Evolutionary conservation across 1,140 invertebrate genomes (phyloP).

Genomic region (Meloidogyne chitwoodi): DNA sequence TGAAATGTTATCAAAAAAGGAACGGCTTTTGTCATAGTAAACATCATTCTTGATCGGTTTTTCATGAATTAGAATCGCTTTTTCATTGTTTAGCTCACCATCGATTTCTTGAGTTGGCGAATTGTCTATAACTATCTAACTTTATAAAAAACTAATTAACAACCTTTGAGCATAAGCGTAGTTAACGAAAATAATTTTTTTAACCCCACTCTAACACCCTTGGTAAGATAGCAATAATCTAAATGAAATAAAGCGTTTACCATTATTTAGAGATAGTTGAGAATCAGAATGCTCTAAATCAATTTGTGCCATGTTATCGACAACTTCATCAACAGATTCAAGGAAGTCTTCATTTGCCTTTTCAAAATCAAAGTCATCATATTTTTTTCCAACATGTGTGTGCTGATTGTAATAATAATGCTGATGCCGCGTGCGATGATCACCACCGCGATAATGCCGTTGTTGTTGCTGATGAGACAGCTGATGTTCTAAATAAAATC

Average conservation of each 20-base stretch:
- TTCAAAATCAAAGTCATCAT: slow-evolving; percentile 19
- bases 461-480: neutral
- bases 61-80: neutral
- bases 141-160: neutral
- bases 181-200: no score
- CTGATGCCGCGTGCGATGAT: neutral
- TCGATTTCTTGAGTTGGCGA: neutral
- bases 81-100: neutral
- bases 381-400: neutral
- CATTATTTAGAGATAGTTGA: neutral
- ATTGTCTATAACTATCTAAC: neutral
- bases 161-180: no score
- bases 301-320: neutral
- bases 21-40: slow-evolving; percentile 6
- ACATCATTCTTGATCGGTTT: neutral
- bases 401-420: neutral
- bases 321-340: slow-evolving; percentile 2
- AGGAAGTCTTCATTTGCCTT: slow-evolving; percentile 16
- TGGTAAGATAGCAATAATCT: no score
- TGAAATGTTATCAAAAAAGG: slow-evolving; percentile 19
- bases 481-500: neutral
- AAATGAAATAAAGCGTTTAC: neutral
- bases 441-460: neutral
- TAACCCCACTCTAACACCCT: no score
- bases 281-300: neutral